phyloP scores from a whole-genome alignment of 1,140 invertebrate genomes.

The Octopus sinensis region DNA sequence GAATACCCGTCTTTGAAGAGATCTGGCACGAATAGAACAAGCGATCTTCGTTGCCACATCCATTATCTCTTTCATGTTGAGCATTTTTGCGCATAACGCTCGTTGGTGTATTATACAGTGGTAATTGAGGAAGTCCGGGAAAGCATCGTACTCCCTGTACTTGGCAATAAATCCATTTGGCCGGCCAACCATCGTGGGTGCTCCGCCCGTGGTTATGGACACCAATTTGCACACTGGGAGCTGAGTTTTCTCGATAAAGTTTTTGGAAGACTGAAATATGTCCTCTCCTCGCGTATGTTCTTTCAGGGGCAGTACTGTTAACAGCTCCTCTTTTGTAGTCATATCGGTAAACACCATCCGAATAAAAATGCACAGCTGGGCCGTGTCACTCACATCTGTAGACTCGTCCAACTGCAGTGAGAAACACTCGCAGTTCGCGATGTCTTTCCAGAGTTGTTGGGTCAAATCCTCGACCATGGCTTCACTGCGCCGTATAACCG shows the following conservation, averaged over 20 bases:
- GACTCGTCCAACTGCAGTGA: not conserved
- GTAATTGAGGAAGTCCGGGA: constrained; percentile 4
- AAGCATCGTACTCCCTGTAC: not conserved
- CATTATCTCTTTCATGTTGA: not conserved
- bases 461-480: not conserved
- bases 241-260: not conserved
- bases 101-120: constrained; percentile 1
- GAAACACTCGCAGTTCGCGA: not conserved
- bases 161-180: not conserved
- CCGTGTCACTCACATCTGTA: constrained; percentile 7
- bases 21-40: not conserved
- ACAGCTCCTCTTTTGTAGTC: not conserved
- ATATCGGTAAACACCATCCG: not conserved
- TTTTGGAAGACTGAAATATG: not conserved
- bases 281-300: not conserved
- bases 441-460: constrained; percentile 4
- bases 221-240: not conserved
- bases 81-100: not conserved
- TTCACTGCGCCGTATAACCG: not conserved
- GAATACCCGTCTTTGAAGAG: not conserved
- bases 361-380: not conserved
- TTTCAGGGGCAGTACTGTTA: constrained; percentile 1
- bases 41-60: not conserved
- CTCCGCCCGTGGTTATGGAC: not conserved
- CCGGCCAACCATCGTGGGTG: not conserved